Percentiles rank a stretch among this genome's conserved stretches.
phyloP scores from a whole-genome alignment of 2,888 invertebrate species.

The Fragum fragum region DNA sequence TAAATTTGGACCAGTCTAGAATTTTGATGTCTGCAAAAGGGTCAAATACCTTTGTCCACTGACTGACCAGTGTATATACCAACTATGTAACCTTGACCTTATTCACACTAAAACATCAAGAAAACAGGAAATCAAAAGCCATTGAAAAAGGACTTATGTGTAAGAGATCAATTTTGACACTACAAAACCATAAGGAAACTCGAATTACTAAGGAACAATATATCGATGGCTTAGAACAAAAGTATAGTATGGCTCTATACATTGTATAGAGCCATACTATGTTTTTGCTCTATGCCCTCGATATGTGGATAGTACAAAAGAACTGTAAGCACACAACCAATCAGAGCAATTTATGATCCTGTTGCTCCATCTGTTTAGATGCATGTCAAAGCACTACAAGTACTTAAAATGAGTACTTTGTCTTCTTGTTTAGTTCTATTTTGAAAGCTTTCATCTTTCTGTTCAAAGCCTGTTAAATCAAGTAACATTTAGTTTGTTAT shows the following conservation, averaged over 20 bases:
- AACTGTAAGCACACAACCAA: background rate
- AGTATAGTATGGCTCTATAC: too few relatives aligned
- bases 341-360: background rate
- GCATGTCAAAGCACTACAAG: background rate
- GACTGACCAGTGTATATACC: too few relatives aligned
- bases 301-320: background rate
- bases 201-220: background rate
- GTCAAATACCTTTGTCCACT: too few relatives aligned
- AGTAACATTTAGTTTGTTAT: background rate
- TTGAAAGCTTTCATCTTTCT: background rate
- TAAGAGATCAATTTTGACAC: background rate
- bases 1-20: too few relatives aligned
- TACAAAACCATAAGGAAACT: background rate
- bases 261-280: too few relatives aligned
- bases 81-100: too few relatives aligned
- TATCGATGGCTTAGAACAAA: too few relatives aligned
- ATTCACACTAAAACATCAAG: too few relatives aligned
- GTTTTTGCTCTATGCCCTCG: too few relatives aligned
- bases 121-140: too few relatives aligned
- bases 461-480: background rate
- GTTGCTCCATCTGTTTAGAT: background rate
- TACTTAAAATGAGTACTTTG: background rate
- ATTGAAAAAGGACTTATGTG: background rate
- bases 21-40: too few relatives aligned
- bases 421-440: background rate